These are phyloP conservation scores for Aleiodes sp. DNA, from an alignment of 1,140 invertebrate genomes.

Conservation along the genomic window DNA sequence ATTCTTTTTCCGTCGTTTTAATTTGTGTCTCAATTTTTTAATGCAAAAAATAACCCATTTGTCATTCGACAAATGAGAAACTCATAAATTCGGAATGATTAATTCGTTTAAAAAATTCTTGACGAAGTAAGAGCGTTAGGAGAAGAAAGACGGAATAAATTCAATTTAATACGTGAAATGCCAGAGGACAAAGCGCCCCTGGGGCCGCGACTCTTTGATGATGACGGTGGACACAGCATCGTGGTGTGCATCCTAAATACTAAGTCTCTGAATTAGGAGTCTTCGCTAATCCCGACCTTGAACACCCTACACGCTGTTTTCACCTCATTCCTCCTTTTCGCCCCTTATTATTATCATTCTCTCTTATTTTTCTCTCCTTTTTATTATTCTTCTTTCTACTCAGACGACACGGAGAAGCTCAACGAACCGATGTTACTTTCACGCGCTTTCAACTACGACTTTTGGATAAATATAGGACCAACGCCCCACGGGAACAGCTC, in stretches of 20 bases:
- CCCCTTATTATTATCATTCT: neutral
- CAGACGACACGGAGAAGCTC: neutral
- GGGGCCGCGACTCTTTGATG: neutral
- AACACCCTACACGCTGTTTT: neutral
- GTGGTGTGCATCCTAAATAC: constrained; percentile 17
- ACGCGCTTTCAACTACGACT: constrained; percentile 8
- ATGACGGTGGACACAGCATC: constrained; percentile 15
- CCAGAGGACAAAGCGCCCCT: neutral
- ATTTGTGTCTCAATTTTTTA: no score
- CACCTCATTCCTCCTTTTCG: neutral
- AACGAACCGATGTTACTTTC: constrained; percentile 14
- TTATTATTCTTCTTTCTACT: neutral
- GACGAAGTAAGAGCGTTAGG: neutral
- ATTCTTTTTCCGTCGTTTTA: no score
- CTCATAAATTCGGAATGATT: no score
- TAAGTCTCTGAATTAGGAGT: constrained; percentile 17
- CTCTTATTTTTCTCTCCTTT: neutral
- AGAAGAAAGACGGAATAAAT: neutral
- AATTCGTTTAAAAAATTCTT: no score
- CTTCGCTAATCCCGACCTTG: neutral
- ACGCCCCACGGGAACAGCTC: constrained; percentile 26
- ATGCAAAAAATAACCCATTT: no score
- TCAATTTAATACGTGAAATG: neutral
- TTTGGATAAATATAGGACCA: constrained; percentile 24
- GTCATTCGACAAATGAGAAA: no score